These are phyloP conservation scores for Bovichtus diacanthus DNA, from an alignment of 2,797 vertebrate genomes.

Conservation along the genomic window DNA sequence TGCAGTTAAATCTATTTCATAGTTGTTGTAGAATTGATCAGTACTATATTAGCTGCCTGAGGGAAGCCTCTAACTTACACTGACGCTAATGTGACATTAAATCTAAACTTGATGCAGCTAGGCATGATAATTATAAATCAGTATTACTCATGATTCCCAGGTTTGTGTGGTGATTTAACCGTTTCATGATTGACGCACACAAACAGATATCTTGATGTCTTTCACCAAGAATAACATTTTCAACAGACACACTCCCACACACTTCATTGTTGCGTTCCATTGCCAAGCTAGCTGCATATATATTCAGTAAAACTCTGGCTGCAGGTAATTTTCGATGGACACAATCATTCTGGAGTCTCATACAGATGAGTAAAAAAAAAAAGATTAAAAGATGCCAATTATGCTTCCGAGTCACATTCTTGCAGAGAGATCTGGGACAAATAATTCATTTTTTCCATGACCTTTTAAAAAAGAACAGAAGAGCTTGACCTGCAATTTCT, in stretches of 20 bases:
- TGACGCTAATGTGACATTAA: slow-evolving; percentile 65
- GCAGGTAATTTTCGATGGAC: slow-evolving; percentile 40
- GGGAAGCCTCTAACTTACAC: slow-evolving; percentile 35
- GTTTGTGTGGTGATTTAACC: slow-evolving; percentile 40
- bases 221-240: slow-evolving; percentile 44
- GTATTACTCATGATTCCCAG: slow-evolving; percentile 15
- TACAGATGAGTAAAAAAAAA: background rate
- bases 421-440: slow-evolving; percentile 33
- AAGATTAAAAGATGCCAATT: slow-evolving; percentile 6
- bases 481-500: slow-evolving; percentile 29
- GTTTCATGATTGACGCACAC: slow-evolving; percentile 38
- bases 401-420: slow-evolving; percentile 13
- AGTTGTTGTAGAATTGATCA: slow-evolving; percentile 38
- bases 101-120: slow-evolving; percentile 53
- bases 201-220: slow-evolving; percentile 36
- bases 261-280: background rate
- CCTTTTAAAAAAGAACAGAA: background rate
- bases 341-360: slow-evolving; percentile 23
- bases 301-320: slow-evolving; percentile 29
- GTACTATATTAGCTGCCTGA: slow-evolving; percentile 18
- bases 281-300: slow-evolving; percentile 5
- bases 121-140: slow-evolving; percentile 46
- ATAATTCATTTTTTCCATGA: slow-evolving; percentile 17
- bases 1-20: slow-evolving; percentile 33
- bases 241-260: slow-evolving; percentile 37